Conservation (phyloP, 1,140 invertebrate genomes). For the Oscheius sp. region DNA sequence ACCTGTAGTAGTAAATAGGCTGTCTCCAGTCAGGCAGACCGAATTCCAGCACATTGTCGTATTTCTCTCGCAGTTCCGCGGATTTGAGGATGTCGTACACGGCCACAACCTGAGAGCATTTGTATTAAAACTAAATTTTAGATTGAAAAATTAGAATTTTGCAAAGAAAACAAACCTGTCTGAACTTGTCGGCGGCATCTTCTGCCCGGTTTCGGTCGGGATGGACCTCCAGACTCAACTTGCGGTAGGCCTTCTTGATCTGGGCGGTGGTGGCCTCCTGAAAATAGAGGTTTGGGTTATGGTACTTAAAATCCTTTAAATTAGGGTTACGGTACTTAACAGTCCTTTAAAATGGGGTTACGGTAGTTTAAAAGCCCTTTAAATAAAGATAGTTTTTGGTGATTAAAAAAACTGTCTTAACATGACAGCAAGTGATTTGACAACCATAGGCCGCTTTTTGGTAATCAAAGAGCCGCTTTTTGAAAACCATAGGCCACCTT, state of each 20-base stretch:
- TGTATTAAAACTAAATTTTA: not conserved
- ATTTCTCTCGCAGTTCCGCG: conserved; percentile 77
- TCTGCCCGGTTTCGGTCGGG: conserved; percentile 88
- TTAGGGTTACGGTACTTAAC: too few species aligned
- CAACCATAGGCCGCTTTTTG: too few species aligned
- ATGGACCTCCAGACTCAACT: conserved; percentile 81
- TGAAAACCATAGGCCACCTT: too few species aligned
- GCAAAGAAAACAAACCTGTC: conserved; percentile 78
- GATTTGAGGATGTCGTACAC: conserved; percentile 92
- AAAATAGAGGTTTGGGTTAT: too few species aligned
- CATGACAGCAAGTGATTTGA: too few species aligned
- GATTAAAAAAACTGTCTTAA: too few species aligned
- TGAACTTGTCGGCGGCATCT: conserved; percentile 86
- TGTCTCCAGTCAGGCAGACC: conserved; percentile 93
- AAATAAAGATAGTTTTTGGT: too few species aligned
- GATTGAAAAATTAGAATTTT: too few species aligned
- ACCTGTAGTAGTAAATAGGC: conserved; percentile 80
- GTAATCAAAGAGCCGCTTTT: too few species aligned
- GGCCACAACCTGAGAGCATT: conserved; percentile 74
- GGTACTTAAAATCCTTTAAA: too few species aligned
- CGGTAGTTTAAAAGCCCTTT: too few species aligned
- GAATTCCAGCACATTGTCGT: conserved; percentile 83
- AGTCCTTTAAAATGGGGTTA: too few species aligned
- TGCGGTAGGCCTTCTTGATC: conserved; percentile 84
- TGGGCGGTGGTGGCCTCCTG: conserved; percentile 78